These are phyloP conservation scores for Cervus canadensis DNA, from an alignment of 2,113 vertebrate genomes.

Conservation along the genomic window DNA sequence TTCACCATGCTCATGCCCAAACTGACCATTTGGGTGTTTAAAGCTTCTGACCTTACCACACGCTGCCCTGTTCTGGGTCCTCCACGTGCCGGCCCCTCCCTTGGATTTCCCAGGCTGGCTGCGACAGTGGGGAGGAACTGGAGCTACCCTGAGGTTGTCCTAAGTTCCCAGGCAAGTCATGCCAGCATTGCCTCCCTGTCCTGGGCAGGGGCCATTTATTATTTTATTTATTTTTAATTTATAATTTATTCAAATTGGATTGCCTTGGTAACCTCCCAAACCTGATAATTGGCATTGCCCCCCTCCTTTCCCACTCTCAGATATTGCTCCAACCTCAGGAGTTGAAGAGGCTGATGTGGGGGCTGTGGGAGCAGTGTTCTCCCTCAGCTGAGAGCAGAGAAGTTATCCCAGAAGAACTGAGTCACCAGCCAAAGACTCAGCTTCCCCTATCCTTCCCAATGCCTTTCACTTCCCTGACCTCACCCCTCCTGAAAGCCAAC, in stretches of 20 bases:
- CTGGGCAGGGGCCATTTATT: conserved; percentile 70
- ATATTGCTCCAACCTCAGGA: conserved; percentile 49
- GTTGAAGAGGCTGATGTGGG: conserved; percentile 43
- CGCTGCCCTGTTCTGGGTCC: conserved; percentile 48
- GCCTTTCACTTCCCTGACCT: conserved; percentile 6
- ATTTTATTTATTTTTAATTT: conserved; percentile 79
- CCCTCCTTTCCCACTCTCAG: conserved; percentile 35
- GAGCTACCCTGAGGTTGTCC: conserved; percentile 58
- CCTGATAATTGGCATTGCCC: conserved; percentile 61
- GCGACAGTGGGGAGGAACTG: conserved; percentile 31
- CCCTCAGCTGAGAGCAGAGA: conserved; percentile 28
- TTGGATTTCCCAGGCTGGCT: conserved; percentile 61
- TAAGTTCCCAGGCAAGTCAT: conserved; percentile 70
- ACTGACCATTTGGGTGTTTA: conserved; percentile 60
- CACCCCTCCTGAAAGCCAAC: conserved; percentile 53
- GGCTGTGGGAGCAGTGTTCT: conserved; percentile 23
- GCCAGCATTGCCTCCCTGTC: conserved; percentile 68
- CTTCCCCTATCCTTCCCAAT: conserved; percentile 3
- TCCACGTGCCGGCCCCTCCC: conserved; percentile 37
- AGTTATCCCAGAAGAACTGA: conserved; percentile 57
- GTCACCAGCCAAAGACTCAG: conserved; percentile 70
- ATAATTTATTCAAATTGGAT: conserved; percentile 77
- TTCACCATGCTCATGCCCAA: conserved; percentile 54
- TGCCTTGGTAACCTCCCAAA: conserved; percentile 70
- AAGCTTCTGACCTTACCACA: conserved; percentile 49